Evolutionary conservation across 2,113 vertebrate species (phyloP).

Genomic region (Empidonax alnorum): DNA sequence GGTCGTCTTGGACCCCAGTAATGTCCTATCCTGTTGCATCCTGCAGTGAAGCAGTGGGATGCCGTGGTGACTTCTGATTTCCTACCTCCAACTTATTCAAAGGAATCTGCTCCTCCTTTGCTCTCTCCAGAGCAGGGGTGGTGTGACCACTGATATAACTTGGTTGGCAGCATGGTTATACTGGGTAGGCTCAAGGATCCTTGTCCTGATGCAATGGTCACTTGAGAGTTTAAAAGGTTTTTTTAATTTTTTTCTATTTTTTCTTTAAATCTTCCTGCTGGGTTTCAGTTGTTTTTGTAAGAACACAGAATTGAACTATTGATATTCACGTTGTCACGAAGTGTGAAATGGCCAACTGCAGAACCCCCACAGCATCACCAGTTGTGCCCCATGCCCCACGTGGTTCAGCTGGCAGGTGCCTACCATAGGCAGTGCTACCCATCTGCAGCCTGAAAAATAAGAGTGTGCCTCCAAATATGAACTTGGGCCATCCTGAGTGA

Average conservation of each 20-base stretch:
- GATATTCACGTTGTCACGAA: neutral
- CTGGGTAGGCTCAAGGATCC: neutral
- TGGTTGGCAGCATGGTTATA: neutral
- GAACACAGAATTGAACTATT: neutral
- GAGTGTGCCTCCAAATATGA: neutral
- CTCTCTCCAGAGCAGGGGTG: neutral
- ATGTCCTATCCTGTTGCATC: neutral
- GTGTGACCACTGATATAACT: neutral
- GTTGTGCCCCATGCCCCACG: neutral
- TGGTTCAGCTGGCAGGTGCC: neutral
- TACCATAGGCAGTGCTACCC: neutral
- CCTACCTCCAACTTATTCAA: neutral
- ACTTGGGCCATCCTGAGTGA: neutral
- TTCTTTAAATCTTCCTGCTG: neutral
- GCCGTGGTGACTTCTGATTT: neutral
- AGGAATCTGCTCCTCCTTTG: neutral
- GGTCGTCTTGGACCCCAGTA: neutral
- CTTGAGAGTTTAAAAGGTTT: neutral
- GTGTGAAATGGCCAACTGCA: fast-evolving
- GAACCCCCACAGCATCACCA: neutral
- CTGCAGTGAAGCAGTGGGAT: neutral
- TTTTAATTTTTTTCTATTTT: neutral
- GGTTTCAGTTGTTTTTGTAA: neutral
- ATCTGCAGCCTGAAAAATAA: neutral
- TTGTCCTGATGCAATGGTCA: neutral